These are phyloP conservation scores for Chrysemys picta DNA, from an alignment of 2,113 vertebrate species.

Conservation along the genomic window DNA sequence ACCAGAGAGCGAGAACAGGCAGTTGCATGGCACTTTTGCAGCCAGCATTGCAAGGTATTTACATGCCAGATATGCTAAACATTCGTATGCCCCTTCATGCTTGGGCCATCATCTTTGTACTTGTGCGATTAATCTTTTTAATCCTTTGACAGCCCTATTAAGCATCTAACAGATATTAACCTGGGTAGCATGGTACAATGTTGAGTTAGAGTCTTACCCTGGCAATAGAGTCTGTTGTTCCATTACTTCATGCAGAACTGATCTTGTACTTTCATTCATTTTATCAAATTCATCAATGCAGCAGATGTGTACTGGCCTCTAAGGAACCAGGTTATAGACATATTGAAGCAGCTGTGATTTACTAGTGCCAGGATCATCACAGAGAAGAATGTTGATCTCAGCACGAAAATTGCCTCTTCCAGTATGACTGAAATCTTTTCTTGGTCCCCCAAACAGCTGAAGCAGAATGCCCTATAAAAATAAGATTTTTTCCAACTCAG, in stretches of 20 bases:
- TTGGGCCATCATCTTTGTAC: too few species aligned
- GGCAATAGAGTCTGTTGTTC: constrained; percentile 98
- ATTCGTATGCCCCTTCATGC: too few species aligned
- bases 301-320: constrained; percentile 96
- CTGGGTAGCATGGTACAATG: background rate
- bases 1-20: too few species aligned
- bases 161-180: background rate
- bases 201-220: constrained; percentile 80
- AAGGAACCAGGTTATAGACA: constrained; percentile 92
- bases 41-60: too few species aligned
- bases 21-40: too few species aligned
- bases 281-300: constrained; percentile 99
- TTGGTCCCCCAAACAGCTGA: constrained; percentile 94
- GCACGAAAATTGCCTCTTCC: constrained; percentile 95
- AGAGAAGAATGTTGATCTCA: constrained; percentile 96
- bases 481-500: background rate
- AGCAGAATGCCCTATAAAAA: constrained; percentile 90
- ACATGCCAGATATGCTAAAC: too few species aligned
- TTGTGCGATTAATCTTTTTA: too few species aligned
- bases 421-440: constrained; percentile 96
- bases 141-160: too few species aligned
- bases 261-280: constrained; percentile 96
- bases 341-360: constrained; percentile 98
- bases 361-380: constrained; percentile 97
- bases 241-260: constrained; percentile 97